A percentile compares a stretch with the other conserved stretches of the same genome.
Conservation (phyloP, 2,888 invertebrate species). For the Lepidocyrtoides sp. region DNA sequence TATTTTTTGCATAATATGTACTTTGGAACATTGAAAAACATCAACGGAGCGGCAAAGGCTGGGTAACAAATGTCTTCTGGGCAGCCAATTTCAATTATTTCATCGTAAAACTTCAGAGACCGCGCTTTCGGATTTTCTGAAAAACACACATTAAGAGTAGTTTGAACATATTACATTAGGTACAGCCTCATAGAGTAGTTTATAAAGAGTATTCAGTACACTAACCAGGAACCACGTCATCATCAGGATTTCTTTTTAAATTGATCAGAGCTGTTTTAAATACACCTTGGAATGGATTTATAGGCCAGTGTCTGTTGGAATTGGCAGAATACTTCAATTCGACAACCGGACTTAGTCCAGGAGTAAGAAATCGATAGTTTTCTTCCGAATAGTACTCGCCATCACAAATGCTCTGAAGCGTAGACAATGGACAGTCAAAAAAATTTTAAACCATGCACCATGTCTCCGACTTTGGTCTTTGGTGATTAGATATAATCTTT, state of each 20-base stretch:
- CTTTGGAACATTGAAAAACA: conserved; percentile 72
- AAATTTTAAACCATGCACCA: background rate
- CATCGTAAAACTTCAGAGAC: background rate
- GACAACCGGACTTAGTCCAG: conserved; percentile 55
- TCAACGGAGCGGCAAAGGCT: conserved; percentile 77
- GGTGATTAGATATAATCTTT: no score
- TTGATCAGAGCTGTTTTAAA: conserved; percentile 60
- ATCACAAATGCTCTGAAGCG: conserved; percentile 69
- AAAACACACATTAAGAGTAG: background rate
- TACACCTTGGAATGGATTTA: background rate
- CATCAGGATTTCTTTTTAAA: conserved; percentile 12
- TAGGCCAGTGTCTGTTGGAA: conserved; percentile 51
- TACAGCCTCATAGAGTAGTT: background rate
- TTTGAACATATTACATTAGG: background rate
- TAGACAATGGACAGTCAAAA: background rate
- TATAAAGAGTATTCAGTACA: background rate
- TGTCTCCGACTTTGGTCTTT: no score
- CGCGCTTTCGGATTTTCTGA: conserved; percentile 24
- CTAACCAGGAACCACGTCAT: conserved; percentile 47
- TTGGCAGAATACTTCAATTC: conserved; percentile 56
- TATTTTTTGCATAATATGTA: no score
- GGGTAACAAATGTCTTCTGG: conserved; percentile 79
- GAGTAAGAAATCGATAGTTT: conserved; percentile 63
- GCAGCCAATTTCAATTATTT: conserved; percentile 53
- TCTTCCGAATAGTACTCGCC: conserved; percentile 67